Conservation (phyloP, 2,113 vertebrate species). For the Toxotes jaculatrix region DNA sequence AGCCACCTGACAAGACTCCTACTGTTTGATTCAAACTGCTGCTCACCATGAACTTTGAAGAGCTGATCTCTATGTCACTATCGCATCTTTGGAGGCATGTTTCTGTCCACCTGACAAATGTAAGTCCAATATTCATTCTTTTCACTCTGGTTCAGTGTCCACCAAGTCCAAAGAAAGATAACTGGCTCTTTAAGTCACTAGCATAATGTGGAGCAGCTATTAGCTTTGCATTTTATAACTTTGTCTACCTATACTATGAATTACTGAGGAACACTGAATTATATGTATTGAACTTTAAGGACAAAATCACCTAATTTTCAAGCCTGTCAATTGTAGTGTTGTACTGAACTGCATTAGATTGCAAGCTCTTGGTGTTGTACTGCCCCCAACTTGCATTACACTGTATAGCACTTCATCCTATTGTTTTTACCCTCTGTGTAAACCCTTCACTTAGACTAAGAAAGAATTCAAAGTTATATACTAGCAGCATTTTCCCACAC, state of each 20-base stretch:
- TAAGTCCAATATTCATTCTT: no score
- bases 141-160: no score
- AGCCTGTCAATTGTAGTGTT: no score
- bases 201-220: no score
- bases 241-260: background rate
- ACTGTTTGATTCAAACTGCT: constrained; percentile 17
- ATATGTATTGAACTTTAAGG: background rate
- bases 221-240: no score
- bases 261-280: background rate
- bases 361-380: background rate
- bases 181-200: no score
- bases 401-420: background rate
- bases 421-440: background rate
- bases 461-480: no score
- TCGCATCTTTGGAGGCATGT: background rate
- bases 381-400: background rate
- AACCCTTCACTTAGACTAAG: no score
- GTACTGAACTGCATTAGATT: no score
- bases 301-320: background rate
- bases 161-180: no score
- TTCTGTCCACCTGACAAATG: no score
- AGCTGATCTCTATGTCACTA: background rate
- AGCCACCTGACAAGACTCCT: constrained; percentile 6
- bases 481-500: background rate
- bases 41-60: constrained; percentile 49